Base-by-base conservation (phyloP, 2,888 invertebrate species). In the Stenolophus ochropezus region DNA sequence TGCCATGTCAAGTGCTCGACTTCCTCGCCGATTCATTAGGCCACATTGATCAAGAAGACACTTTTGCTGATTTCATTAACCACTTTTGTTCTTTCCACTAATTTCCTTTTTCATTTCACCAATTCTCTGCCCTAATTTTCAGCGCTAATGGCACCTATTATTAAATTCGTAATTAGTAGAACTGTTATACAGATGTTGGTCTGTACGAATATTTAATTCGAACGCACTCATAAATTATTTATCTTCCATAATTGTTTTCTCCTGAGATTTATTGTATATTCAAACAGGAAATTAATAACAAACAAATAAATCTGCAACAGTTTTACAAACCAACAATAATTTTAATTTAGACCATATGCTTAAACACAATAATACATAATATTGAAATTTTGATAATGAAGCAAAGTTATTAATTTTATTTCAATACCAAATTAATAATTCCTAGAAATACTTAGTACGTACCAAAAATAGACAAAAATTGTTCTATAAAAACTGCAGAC, bases 41-140 rank as follows among this genome's bases (percentile, higher is more conserved):
- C 18, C 18, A 21, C 33, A 69, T 69, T 69, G 14, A 69, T 33
- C 33, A 58, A 20, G 27, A 56, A 23, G 23, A 65, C 27, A 65
- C 65, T 65, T 65, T 27, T 27, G 33, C 27, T n/a, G 11, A 58
- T 25, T 21, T 61, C 21, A 61, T 61, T 61, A 61, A 25, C 25
- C 14, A 56, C 56, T 61, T 61, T 61, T 61, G 21, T 25, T 25
- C n/a, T 61, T 61, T 11, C n/a, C 8, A 27, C 61, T 25, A 25
- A 25, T 61, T 61, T 61, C 11, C 20, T 25, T 23, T 61, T 23
- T 25, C n/a, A 27, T 61, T n/a, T 25, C 11, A 2, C 16, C 3
- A 16, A 16, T 51, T 51, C 51, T 51, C 16, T 51, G n/a, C 14
- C 51, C 51, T 51, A 42, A 42, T 42, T 42, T 42, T 42, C 33